phyloP scores from a whole-genome alignment of 2,113 vertebrate species.

The Tricholaema leucomelas region DNA sequence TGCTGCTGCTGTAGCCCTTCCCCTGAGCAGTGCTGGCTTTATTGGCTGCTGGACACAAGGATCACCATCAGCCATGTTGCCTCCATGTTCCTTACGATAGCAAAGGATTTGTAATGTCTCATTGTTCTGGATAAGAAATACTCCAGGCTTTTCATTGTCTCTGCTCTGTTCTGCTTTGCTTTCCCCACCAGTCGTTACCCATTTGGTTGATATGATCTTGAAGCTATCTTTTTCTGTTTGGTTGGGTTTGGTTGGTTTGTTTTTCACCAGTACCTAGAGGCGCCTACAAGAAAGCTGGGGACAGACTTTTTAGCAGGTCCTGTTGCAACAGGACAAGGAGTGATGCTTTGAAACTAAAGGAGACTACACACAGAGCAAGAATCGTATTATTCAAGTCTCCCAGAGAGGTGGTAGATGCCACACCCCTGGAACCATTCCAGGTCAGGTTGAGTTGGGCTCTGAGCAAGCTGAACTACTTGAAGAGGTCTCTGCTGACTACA shows the following conservation, averaged over 20 bases:
- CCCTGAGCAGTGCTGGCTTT: constrained; percentile 33
- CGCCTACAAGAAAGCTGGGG: too few relatives aligned
- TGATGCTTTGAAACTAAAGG: too few relatives aligned
- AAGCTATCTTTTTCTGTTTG: not conserved
- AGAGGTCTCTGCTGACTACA: too few relatives aligned
- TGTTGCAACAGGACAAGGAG: too few relatives aligned
- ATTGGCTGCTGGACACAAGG: not conserved
- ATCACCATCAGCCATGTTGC: not conserved
- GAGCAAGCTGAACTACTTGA: too few relatives aligned
- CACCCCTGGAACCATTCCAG: too few relatives aligned
- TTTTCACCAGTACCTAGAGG: not conserved
- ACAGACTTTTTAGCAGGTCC: too few relatives aligned
- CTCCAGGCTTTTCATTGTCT: not conserved
- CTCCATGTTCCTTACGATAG: not conserved
- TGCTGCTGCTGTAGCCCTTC: constrained; percentile 31
- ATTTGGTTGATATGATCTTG: not conserved
- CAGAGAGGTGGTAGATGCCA: too few relatives aligned
- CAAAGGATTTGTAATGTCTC: not conserved
- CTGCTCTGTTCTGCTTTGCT: not conserved
- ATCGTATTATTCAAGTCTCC: too few relatives aligned
- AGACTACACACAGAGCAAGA: too few relatives aligned
- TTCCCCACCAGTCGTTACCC: not conserved
- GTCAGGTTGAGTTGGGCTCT: too few relatives aligned
- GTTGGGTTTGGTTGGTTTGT: not conserved
- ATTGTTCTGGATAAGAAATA: not conserved